Conservation (phyloP, 2,113 vertebrate species). For the Pseudorhombus dupliciocellatus region DNA sequence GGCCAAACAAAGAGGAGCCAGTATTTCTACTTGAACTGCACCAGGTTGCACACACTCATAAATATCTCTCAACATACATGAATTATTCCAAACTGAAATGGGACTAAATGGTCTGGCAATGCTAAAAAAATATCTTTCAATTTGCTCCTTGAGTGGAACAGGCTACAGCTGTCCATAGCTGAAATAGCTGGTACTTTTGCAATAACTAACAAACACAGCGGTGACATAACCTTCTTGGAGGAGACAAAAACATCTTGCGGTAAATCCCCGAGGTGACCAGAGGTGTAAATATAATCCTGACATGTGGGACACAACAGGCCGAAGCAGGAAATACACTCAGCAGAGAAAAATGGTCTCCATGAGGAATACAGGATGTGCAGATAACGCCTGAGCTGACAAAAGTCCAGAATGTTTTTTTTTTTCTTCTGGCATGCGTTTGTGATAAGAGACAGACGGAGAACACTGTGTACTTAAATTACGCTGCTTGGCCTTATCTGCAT, state of each 20-base stretch:
- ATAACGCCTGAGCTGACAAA: neutral
- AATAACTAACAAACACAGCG: too few species aligned
- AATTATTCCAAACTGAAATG: too few species aligned
- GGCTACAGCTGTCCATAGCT: too few species aligned
- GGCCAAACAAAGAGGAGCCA: neutral
- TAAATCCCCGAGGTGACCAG: neutral
- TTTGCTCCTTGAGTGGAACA: too few species aligned
- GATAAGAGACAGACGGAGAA: neutral
- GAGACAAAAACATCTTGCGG: too few species aligned
- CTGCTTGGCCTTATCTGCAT: slow-evolving; percentile 23
- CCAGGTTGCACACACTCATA: too few species aligned
- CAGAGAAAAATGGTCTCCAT: neutral
- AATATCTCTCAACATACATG: too few species aligned
- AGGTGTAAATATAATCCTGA: slow-evolving; percentile 15
- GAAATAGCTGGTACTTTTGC: neutral
- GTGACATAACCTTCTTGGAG: too few species aligned
- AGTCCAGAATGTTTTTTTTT: neutral
- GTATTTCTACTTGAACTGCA: neutral
- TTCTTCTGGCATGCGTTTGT: slow-evolving; percentile 1
- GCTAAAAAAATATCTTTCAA: neutral
- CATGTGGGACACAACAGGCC: slow-evolving; percentile 6
- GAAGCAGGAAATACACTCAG: slow-evolving; percentile 3
- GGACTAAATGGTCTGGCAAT: neutral
- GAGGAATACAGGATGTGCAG: neutral
- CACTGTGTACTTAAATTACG: slow-evolving; percentile 5